Percentiles rank a stretch among this genome's conserved stretches.
These are phyloP conservation scores for Mus minutoides DNA, from an alignment of 2,797 vertebrate genomes.

Conservation along the genomic window DNA sequence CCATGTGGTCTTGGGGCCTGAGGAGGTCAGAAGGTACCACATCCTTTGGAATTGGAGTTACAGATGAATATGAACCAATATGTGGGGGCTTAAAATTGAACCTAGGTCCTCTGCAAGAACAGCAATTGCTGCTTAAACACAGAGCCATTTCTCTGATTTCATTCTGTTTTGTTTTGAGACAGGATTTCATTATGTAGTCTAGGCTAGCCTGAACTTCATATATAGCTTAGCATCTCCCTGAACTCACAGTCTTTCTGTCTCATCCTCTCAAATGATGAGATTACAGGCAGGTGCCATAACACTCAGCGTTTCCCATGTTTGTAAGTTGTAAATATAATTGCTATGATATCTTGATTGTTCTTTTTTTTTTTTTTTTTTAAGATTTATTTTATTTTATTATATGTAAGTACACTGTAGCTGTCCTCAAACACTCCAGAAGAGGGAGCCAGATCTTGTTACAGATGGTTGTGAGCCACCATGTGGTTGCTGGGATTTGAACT, in stretches of 20 bases:
- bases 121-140: neutral
- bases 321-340: neutral
- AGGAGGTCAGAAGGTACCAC: neutral
- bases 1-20: too few species aligned
- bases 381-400: too few species aligned
- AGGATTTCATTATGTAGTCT: neutral
- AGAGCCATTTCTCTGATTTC: neutral
- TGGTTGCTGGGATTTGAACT: too few species aligned
- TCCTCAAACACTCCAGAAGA: too few species aligned
- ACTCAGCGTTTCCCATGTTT: neutral
- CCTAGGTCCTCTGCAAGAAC: neutral
- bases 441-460: too few species aligned
- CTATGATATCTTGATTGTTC: neutral
- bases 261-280: neutral
- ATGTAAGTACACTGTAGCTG: too few species aligned
- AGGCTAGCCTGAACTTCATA: neutral
- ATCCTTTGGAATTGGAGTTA: neutral
- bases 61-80: neutral
- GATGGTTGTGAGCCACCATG: too few species aligned
- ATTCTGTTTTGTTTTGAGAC: neutral
- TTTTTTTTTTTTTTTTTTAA: too few species aligned
- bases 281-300: neutral
- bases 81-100: neutral
- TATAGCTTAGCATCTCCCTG: neutral
- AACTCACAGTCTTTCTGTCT: neutral